phyloP scores from a whole-genome alignment of 1,140 invertebrate species.

The Drosophila baimaii region DNA sequence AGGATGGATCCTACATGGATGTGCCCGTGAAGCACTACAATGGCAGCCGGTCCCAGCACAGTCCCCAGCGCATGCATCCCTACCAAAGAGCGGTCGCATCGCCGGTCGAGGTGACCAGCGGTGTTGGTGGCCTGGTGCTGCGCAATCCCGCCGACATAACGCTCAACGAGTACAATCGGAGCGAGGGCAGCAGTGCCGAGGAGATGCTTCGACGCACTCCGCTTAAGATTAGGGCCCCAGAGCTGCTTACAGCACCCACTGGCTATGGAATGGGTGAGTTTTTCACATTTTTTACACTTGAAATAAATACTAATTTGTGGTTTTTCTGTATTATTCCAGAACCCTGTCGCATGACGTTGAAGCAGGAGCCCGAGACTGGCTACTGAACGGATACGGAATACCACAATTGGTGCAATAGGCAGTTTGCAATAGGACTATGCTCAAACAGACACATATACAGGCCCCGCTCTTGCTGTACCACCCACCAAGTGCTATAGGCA shows the following conservation, averaged over 20 bases:
- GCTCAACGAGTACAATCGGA: slow-evolving; percentile 81
- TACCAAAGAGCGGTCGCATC: slow-evolving; percentile 75
- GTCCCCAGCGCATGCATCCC: slow-evolving; percentile 77
- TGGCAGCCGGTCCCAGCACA: slow-evolving; percentile 59
- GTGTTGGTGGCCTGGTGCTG: slow-evolving; percentile 45
- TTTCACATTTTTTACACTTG: neutral
- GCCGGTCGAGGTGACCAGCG: slow-evolving; percentile 38
- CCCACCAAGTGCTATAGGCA: slow-evolving; percentile 48
- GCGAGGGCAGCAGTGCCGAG: slow-evolving; percentile 70
- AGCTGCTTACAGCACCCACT: slow-evolving; percentile 54
- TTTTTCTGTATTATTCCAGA: slow-evolving; percentile 39
- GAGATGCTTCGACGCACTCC: slow-evolving; percentile 73
- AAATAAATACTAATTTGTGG: neutral
- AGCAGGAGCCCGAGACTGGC: slow-evolving; percentile 83
- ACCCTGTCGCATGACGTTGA: slow-evolving; percentile 78
- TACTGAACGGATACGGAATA: slow-evolving; percentile 61
- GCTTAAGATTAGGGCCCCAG: slow-evolving; percentile 69
- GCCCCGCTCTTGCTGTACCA: slow-evolving; percentile 64
- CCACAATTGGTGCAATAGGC: slow-evolving; percentile 64
- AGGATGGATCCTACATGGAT: slow-evolving; percentile 51
- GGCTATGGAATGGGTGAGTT: slow-evolving; percentile 63
- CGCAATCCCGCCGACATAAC: slow-evolving; percentile 81
- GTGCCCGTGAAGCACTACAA: slow-evolving; percentile 50
- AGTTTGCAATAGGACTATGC: slow-evolving; percentile 29
- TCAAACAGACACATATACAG: slow-evolving; percentile 41